Evolutionary conservation across 2,888 invertebrate species (phyloP).

Genomic region (Patella pellucida): DNA sequence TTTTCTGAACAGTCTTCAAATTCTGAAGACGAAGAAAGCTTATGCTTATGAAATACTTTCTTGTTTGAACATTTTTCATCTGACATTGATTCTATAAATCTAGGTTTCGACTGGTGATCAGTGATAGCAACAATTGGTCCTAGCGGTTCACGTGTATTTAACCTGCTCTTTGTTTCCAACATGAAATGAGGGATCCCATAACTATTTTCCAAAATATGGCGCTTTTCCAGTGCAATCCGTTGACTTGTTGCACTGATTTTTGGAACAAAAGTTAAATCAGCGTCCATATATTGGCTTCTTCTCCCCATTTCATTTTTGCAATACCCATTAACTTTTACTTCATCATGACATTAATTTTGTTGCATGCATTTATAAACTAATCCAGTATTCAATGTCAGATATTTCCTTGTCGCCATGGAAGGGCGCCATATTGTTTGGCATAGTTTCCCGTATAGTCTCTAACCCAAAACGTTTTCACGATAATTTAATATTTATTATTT

Average conservation of each 20-base stretch:
- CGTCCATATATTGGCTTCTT: conserved; percentile 43
- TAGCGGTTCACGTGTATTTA: conserved; percentile 42
- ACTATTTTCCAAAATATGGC: conserved; percentile 40
- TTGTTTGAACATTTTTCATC: conserved; percentile 11
- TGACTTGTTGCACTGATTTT: conserved; percentile 53
- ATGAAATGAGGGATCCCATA: conserved; percentile 51
- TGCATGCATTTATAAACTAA: not conserved
- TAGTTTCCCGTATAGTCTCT: conserved; percentile 23
- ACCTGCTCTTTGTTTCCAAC: conserved; percentile 48
- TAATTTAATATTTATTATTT: not conserved
- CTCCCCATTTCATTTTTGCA: conserved; percentile 50
- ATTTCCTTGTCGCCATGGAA: conserved; percentile 50
- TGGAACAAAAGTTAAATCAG: conserved; percentile 46
- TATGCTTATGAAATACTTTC: not conserved
- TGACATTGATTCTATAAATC: conserved; percentile 12
- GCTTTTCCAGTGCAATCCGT: conserved; percentile 46
- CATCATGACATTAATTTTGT: not conserved
- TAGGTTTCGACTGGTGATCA: conserved; percentile 12
- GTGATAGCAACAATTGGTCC: conserved; percentile 42
- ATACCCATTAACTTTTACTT: not conserved
- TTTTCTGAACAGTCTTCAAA: not conserved
- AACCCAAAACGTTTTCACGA: not conserved
- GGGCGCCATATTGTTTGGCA: conserved; percentile 53
- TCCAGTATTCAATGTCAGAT: not conserved
- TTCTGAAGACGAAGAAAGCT: not conserved